Percentiles rank a stretch among this genome's conserved stretches.
Evolutionary conservation across 2,888 invertebrate genomes (phyloP).

Genomic region (Orchesella flavescens): DNA sequence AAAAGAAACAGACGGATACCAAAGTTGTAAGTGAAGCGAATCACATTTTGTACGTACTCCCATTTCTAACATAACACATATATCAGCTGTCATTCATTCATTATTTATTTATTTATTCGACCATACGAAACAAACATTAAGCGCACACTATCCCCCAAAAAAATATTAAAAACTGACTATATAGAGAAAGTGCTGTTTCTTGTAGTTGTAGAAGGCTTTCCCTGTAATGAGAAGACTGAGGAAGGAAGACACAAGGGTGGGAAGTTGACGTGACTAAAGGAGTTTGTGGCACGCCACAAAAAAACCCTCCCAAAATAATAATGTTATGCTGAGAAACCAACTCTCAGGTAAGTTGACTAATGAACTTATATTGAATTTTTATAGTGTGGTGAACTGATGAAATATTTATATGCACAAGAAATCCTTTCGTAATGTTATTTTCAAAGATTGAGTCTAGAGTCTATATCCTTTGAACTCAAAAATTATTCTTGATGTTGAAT

Average conservation of each 20-base stretch:
- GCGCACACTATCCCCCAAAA: background rate
- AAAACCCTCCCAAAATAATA: background rate
- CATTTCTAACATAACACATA: slow-evolving; percentile 20
- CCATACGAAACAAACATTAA: slow-evolving; percentile 28
- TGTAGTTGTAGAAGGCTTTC: slow-evolving; percentile 3
- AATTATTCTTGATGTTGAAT: too few species aligned
- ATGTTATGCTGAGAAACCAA: background rate
- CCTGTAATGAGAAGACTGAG: too few species aligned
- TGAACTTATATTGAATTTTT: slow-evolving; percentile 24
- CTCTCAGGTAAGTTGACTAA: slow-evolving; percentile 33
- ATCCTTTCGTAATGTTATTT: too few species aligned
- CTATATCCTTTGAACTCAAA: too few species aligned
- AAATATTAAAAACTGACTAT: too few species aligned
- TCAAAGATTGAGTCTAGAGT: too few species aligned
- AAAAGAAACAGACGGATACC: background rate
- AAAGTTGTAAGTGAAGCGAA: background rate
- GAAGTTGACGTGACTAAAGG: too few species aligned
- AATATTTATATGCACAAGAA: too few species aligned
- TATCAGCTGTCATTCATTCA: slow-evolving; percentile 58
- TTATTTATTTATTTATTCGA: slow-evolving; percentile 62
- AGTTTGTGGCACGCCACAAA: too few species aligned
- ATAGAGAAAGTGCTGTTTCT: slow-evolving; percentile 33
- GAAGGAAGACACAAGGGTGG: too few species aligned
- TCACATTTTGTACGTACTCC: background rate
- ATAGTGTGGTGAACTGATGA: too few species aligned